Conservation (phyloP, 2,888 invertebrate species). For the Ochlodes sylvanus region DNA sequence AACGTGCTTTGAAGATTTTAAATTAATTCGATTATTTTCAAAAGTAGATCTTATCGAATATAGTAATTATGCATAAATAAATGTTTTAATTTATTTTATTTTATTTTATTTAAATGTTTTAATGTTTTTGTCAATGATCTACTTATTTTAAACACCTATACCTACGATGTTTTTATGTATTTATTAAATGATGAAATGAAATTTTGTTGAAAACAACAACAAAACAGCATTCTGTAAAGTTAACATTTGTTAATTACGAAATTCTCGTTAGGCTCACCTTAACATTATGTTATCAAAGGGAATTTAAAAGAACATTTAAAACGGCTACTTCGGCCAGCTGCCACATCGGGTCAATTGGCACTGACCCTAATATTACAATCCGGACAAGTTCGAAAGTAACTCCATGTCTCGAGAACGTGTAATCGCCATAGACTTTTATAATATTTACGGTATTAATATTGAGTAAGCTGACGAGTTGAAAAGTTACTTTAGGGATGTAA, state of each 20-base stretch:
- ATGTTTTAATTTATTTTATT: no score
- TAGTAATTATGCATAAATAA: no score
- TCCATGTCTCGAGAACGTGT: conserved; percentile 15
- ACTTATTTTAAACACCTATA: no score
- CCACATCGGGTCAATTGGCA: conserved; percentile 77
- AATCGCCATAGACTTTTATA: conserved; percentile 15
- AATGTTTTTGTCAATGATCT: no score
- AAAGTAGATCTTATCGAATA: no score
- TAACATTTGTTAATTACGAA: neutral
- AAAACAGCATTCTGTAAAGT: neutral
- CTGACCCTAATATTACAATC: conserved; percentile 67
- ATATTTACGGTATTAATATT: conserved; percentile 30
- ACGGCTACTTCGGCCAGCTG: conserved; percentile 66
- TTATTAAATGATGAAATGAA: no score
- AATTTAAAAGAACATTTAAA: conserved; percentile 57
- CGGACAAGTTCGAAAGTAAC: conserved; percentile 28
- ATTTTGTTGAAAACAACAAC: neutral
- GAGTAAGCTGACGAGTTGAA: conserved; percentile 51
- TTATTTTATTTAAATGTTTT: no score
- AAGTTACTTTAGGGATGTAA: conserved; percentile 47
- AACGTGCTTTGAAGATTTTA: no score
- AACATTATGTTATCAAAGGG: conserved; percentile 1
- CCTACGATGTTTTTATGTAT: no score
- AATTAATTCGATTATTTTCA: no score
- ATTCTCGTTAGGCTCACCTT: neutral